Conservation (phyloP, 2,113 vertebrate genomes). For the Osmerus eperlanus region DNA sequence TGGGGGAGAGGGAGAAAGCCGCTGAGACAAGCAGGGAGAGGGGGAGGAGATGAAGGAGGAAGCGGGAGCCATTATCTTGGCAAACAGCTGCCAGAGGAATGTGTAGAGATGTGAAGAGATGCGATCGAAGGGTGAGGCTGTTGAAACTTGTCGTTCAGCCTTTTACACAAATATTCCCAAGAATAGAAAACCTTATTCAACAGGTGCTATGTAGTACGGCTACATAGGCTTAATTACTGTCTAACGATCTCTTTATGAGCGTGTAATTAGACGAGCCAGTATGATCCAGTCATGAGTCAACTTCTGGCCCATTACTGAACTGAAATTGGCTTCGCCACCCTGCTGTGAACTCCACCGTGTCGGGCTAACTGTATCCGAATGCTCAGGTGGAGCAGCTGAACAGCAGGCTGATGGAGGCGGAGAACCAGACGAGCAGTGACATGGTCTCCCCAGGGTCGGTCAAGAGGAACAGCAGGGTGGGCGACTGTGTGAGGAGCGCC, state of each 20-base stretch:
- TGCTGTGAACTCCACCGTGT: not conserved
- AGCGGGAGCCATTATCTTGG: not conserved
- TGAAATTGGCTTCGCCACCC: not conserved
- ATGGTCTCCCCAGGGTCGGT: not conserved
- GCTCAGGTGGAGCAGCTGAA: constrained; percentile 87
- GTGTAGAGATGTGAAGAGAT: not conserved
- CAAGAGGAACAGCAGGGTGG: constrained; percentile 38
- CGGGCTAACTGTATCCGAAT: no score
- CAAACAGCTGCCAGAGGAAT: not conserved
- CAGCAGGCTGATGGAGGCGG: constrained; percentile 70
- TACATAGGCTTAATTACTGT: not conserved
- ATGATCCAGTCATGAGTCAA: not conserved
- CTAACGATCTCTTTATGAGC: not conserved
- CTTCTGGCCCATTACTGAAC: not conserved
- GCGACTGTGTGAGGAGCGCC: constrained; percentile 22
- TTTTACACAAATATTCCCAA: not conserved
- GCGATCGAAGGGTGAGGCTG: constrained; percentile 17
- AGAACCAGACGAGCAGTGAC: constrained; percentile 64
- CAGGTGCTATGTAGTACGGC: no score
- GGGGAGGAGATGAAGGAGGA: not conserved
- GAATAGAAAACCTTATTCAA: not conserved
- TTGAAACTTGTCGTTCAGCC: constrained; percentile 19
- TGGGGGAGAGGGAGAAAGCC: not conserved
- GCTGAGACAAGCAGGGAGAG: no score
- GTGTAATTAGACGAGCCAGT: no score